Percentiles rank a stretch among this genome's conserved stretches.
Evolutionary conservation across 1,140 invertebrate genomes (phyloP).

Genomic region (Ectropis grisescens): DNA sequence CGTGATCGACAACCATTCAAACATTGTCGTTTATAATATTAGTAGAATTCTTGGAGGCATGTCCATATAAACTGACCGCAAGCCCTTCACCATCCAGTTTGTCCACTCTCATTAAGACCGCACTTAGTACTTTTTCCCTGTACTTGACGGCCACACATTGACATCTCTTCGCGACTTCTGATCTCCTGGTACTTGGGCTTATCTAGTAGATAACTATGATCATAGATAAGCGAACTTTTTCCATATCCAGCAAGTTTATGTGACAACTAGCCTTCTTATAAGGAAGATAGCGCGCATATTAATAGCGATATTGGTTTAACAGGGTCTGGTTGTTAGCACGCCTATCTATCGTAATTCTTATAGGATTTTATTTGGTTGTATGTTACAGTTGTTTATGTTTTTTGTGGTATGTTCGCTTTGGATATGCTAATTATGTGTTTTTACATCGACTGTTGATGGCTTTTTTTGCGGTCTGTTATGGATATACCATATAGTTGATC

Average conservation of each 20-base stretch:
- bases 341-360: slow-evolving; percentile 3
- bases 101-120: slow-evolving; percentile 65
- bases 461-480: too few species aligned
- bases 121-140: slow-evolving; percentile 49
- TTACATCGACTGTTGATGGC: too few species aligned
- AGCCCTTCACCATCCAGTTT: slow-evolving; percentile 51
- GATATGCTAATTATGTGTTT: neutral
- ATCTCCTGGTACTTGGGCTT: slow-evolving; percentile 39
- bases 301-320: slow-evolving; percentile 8
- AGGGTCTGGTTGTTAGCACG: slow-evolving; percentile 6
- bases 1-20: too few species aligned
- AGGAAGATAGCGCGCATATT: slow-evolving; percentile 9
- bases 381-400: too few species aligned
- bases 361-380: neutral
- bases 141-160: slow-evolving; percentile 30
- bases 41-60: too few species aligned
- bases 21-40: too few species aligned
- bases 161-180: slow-evolving; percentile 31
- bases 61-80: too few species aligned
- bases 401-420: slow-evolving; percentile 5
- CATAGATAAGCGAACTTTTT: slow-evolving; percentile 41
- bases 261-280: slow-evolving; percentile 7
- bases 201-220: slow-evolving; percentile 57
- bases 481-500: too few species aligned
- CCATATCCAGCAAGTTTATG: slow-evolving; percentile 3